Conservation (phyloP, 2,888 invertebrate genomes). For the Spicauda simplicius region DNA sequence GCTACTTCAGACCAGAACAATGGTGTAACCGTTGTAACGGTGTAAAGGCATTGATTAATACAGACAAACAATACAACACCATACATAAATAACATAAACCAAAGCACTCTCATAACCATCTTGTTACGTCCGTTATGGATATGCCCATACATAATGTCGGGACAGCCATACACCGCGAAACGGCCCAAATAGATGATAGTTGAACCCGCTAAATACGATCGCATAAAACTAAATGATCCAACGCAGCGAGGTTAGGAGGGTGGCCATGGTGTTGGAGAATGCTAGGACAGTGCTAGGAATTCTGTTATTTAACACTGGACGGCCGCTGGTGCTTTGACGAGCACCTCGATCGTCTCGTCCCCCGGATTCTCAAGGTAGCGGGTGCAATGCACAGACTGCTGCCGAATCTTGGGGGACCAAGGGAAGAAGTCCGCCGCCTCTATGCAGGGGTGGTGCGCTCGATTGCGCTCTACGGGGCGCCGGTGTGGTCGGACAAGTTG, state of each 20-base stretch:
- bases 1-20: too few relatives aligned
- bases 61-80: not conserved
- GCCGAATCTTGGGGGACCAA: too few relatives aligned
- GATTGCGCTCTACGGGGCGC: too few relatives aligned
- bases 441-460: too few relatives aligned
- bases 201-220: slow-evolving; percentile 55
- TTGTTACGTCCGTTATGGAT: slow-evolving; percentile 9
- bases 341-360: too few relatives aligned
- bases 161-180: slow-evolving; percentile 6
- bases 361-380: too few relatives aligned
- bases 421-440: too few relatives aligned
- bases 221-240: slow-evolving; percentile 59
- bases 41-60: not conserved
- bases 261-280: not conserved
- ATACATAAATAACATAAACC: not conserved
- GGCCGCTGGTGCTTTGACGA: too few relatives aligned
- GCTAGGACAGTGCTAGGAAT: not conserved
- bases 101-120: not conserved
- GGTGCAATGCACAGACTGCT: too few relatives aligned
- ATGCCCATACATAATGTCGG: not conserved
- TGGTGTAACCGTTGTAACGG: too few relatives aligned
- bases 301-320: too few relatives aligned
- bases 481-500: too few relatives aligned
- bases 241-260: slow-evolving; percentile 28
- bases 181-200: slow-evolving; percentile 46